These are phyloP conservation scores for Lasius fuliginosus DNA, from an alignment of 2,888 invertebrate species.

Conservation along the genomic window DNA sequence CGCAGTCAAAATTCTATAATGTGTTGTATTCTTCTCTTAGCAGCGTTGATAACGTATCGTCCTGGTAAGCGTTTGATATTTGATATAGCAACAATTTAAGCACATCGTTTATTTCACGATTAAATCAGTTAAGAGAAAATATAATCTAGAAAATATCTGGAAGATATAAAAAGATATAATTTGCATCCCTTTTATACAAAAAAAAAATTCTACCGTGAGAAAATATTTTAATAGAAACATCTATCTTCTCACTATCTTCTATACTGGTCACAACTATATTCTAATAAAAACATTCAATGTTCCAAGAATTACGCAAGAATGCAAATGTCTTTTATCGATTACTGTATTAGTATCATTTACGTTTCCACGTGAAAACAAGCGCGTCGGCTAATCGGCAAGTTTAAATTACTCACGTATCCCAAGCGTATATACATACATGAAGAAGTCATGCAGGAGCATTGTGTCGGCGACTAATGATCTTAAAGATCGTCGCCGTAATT, in stretches of 20 bases:
- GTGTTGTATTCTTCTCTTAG: not conserved
- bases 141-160: not conserved
- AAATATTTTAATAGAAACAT: not conserved
- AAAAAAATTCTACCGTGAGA: not conserved
- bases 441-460: slow-evolving; percentile 36
- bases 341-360: not conserved
- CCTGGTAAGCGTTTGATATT: not conserved
- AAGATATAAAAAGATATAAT: not conserved
- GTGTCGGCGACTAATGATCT: slow-evolving; percentile 37
- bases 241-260: no score
- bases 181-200: no score
- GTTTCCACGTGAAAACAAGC: not conserved
- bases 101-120: not conserved
- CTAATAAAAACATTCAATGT: not conserved
- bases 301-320: not conserved
- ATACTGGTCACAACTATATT: not conserved
- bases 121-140: not conserved
- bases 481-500: slow-evolving; percentile 29
- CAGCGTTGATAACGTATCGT: not conserved
- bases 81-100: not conserved
- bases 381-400: slow-evolving; percentile 17
- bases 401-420: slow-evolving; percentile 29
- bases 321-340: not conserved
- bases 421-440: slow-evolving; percentile 13
- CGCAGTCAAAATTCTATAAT: slow-evolving; percentile 18